Conservation (phyloP, 2,888 invertebrate genomes). For the Drosophila prostipennis region DNA sequence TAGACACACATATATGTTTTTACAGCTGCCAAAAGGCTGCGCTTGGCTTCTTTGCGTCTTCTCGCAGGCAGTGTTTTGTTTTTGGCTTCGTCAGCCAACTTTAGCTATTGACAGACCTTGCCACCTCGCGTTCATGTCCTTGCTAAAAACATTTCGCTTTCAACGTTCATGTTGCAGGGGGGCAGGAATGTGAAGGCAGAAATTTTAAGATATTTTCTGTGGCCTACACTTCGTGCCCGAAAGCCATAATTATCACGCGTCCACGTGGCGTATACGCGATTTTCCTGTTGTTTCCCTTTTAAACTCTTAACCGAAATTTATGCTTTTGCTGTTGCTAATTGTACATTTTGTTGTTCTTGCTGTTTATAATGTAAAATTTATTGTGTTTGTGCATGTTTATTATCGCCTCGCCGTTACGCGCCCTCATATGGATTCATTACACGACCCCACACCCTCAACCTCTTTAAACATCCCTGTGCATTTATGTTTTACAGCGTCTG, state of each 20-base stretch:
- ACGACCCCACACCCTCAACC: conserved; percentile 1
- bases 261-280: conserved; percentile 60
- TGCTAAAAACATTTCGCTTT: conserved; percentile 44
- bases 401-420: conserved; percentile 32
- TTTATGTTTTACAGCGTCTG: conserved; percentile 48
- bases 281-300: conserved; percentile 25
- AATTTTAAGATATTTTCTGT: conserved; percentile 15
- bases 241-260: conserved; percentile 70
- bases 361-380: conserved; percentile 59
- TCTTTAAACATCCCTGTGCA: conserved; percentile 27
- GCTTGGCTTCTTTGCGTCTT: conserved; percentile 20
- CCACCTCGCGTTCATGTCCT: conserved; percentile 19
- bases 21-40: conserved; percentile 36
- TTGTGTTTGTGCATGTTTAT: conserved; percentile 68
- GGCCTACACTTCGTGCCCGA: conserved; percentile 56
- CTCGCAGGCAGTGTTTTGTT: conserved; percentile 8
- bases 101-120: conserved; percentile 56
- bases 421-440: conserved; percentile 21
- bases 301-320: conserved; percentile 63
- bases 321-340: conserved; percentile 66
- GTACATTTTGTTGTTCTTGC: conserved; percentile 52
- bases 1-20: background rate
- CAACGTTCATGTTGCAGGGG: conserved; percentile 1
- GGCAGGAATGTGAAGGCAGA: conserved; percentile 7
- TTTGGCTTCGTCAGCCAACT: conserved; percentile 45